Percentiles rank a stretch among this genome's conserved stretches.
Evolutionary conservation across 2,113 vertebrate species (phyloP).

Genomic region (Phyllostomus hastatus): DNA sequence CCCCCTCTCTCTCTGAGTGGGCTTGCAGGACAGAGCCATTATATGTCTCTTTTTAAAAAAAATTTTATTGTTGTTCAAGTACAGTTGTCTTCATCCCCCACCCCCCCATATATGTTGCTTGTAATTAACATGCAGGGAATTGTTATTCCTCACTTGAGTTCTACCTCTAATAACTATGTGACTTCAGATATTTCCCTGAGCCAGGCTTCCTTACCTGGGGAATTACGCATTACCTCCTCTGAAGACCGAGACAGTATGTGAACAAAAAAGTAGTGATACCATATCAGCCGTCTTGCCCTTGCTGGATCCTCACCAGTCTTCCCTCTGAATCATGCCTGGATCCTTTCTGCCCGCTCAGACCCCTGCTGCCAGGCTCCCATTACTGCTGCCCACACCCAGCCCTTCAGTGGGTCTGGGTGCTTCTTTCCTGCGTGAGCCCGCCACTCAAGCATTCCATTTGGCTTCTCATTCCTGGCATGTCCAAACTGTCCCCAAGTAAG

Average conservation of each 20-base stretch:
- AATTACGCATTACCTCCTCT: neutral
- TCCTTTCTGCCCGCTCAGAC: neutral
- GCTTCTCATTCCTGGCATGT: neutral
- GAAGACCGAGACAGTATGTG: neutral
- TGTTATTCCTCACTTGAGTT: neutral
- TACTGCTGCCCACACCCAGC: rapidly evolving
- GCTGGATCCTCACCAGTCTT: neutral
- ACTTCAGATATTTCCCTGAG: neutral
- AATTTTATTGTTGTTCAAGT: too few species aligned
- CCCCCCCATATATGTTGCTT: neutral
- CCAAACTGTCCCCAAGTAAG: neutral
- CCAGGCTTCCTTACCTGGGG: neutral
- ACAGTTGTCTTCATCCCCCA: too few species aligned
- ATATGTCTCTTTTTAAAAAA: neutral
- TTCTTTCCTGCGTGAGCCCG: neutral
- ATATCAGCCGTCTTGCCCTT: neutral
- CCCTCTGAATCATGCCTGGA: neutral
- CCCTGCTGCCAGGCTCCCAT: neutral
- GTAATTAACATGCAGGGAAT: neutral
- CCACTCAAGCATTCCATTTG: neutral
- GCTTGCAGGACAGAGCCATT: neutral
- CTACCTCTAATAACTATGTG: neutral
- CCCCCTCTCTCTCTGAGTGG: neutral
- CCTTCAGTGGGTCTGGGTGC: neutral
- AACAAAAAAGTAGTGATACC: neutral